Percentiles rank a stretch among this genome's conserved stretches.
phyloP scores from a whole-genome alignment of 2,113 vertebrate genomes.

The Dipodomys ordii region DNA sequence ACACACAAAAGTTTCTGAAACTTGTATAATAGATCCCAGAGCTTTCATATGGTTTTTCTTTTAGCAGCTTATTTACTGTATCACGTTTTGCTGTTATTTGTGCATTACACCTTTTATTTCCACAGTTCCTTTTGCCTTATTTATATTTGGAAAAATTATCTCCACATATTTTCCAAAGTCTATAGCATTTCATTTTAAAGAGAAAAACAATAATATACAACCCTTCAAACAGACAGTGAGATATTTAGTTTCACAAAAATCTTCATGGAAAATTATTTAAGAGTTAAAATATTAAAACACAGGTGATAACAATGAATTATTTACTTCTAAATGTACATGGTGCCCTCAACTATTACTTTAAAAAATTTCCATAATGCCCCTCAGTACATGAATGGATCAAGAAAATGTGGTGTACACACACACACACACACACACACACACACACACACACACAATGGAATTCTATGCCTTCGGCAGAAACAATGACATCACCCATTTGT shows the following conservation, averaged over 20 bases:
- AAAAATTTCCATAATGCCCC: background rate
- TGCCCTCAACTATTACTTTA: background rate
- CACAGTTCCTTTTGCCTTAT: conserved; percentile 19
- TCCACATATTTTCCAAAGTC: background rate
- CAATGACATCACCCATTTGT: too few relatives aligned
- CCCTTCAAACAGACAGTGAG: background rate
- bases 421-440: too few relatives aligned
- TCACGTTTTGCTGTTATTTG: background rate
- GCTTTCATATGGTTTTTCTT: conserved; percentile 5
- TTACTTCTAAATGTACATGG: background rate
- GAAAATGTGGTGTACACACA: too few relatives aligned
- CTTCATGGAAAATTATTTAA: background rate
- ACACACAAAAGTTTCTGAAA: conserved; percentile 10
- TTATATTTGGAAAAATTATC: background rate
- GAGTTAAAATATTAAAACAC: conserved; percentile 40
- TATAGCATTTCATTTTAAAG: background rate
- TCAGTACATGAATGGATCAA: too few relatives aligned
- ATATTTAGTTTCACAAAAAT: conserved; percentile 20
- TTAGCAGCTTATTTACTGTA: background rate
- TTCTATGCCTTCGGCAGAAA: too few relatives aligned
- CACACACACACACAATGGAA: too few relatives aligned
- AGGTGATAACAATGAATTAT: background rate
- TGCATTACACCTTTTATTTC: background rate
- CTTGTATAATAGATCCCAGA: background rate
- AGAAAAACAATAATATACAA: background rate